These are phyloP conservation scores for Solenodon paradoxus DNA, from an alignment of 2,113 vertebrate genomes.

Conservation along the genomic window DNA sequence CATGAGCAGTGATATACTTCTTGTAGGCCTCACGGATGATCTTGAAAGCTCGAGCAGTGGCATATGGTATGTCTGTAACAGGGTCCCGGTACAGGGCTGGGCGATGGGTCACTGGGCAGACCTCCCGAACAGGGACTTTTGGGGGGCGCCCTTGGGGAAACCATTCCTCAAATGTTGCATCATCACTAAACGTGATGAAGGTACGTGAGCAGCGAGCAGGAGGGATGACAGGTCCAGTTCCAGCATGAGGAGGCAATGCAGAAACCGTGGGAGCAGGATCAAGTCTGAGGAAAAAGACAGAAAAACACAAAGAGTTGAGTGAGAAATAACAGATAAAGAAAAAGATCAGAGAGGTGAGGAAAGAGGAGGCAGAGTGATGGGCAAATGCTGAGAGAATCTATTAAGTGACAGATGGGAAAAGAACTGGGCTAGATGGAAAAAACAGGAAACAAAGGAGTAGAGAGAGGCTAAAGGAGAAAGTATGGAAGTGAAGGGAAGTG, in stretches of 20 bases:
- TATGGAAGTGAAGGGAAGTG: background rate
- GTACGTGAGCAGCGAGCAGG: slow-evolving; percentile 88
- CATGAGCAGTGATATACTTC: slow-evolving; percentile 94
- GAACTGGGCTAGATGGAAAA: background rate
- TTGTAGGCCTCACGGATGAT: slow-evolving; percentile 96
- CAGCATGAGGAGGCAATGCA: background rate
- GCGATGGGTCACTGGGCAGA: slow-evolving; percentile 95
- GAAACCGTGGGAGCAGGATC: slow-evolving; percentile 86
- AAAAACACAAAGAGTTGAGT: background rate
- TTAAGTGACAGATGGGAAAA: background rate
- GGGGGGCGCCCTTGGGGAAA: slow-evolving; percentile 83
- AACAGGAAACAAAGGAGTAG: background rate
- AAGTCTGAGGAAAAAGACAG: slow-evolving; percentile 80
- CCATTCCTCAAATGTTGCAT: slow-evolving; percentile 88
- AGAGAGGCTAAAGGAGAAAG: background rate
- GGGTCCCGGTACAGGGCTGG: slow-evolving; percentile 93
- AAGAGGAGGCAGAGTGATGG: fast-evolving
- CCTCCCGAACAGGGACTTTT: slow-evolving; percentile 87
- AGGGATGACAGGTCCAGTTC: background rate
- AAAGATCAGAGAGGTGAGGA: background rate
- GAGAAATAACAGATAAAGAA: background rate
- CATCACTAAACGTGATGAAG: slow-evolving; percentile 94
- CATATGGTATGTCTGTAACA: slow-evolving; percentile 95
- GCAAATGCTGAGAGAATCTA: background rate
- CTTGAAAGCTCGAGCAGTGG: slow-evolving; percentile 92